phyloP scores from a whole-genome alignment of 2,113 vertebrate genomes.

The Chelonoidis abingdonii region DNA sequence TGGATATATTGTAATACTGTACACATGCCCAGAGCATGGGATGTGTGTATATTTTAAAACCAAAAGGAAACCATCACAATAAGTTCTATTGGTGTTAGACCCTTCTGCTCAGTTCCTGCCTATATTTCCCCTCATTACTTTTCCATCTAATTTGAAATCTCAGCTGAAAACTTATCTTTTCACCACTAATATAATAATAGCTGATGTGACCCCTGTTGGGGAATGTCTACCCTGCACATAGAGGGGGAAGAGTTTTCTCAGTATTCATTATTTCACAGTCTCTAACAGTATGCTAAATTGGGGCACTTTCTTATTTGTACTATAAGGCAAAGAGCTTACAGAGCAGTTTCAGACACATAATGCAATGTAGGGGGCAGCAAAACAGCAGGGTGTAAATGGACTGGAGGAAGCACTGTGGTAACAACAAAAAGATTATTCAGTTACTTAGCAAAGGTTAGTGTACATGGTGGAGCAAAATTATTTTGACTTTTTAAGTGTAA shows the following conservation, averaged over 20 bases:
- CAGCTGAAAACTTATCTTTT: neutral
- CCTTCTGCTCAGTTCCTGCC: conserved; percentile 33
- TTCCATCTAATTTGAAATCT: conserved; percentile 30
- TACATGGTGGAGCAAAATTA: neutral
- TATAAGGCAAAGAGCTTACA: neutral
- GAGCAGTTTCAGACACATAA: neutral
- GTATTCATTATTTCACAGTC: neutral
- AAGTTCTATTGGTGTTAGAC: conserved; percentile 14
- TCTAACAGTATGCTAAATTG: neutral
- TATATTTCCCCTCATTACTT: neutral
- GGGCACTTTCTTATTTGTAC: no score
- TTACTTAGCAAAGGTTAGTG: neutral
- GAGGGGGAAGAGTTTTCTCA: neutral
- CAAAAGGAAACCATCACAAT: neutral
- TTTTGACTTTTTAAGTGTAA: neutral
- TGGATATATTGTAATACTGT: neutral
- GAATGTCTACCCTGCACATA: neutral
- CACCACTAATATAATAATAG: neutral
- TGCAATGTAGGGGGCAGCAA: neutral
- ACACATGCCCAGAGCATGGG: neutral
- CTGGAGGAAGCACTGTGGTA: neutral
- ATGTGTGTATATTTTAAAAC: neutral
- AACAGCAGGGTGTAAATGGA: neutral
- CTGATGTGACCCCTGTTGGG: neutral
- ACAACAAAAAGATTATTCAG: neutral